phyloP scores from a whole-genome alignment of 1,140 invertebrate species.

The Pectinophora gossypiella region DNA sequence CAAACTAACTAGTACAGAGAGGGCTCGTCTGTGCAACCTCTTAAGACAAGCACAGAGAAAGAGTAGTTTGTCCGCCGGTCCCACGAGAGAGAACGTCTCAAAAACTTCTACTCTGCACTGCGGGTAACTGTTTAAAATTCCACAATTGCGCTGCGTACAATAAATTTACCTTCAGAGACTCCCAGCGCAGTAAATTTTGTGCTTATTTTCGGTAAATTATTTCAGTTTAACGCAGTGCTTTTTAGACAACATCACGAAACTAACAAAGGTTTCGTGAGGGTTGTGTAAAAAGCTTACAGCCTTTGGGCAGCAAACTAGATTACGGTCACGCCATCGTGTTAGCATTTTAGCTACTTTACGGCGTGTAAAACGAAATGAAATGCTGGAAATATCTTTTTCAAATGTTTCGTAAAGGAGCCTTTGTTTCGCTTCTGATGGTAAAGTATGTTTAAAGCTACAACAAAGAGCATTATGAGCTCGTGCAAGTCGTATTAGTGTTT shows the following conservation, averaged over 20 bases:
- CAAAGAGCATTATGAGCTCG: no score
- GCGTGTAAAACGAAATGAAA: background rate
- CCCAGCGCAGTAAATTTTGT: conserved; percentile 39
- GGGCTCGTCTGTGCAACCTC: no score
- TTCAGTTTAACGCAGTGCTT: conserved; percentile 21
- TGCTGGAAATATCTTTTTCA: no score
- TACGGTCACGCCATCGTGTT: background rate
- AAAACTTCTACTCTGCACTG: conserved; percentile 10
- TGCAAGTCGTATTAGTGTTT: no score
- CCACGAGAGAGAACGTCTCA: background rate
- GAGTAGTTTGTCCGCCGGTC: background rate
- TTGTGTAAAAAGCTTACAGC: background rate
- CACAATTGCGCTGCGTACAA: conserved; percentile 45
- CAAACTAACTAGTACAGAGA: no score
- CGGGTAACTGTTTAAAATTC: conserved; percentile 42
- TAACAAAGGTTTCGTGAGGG: background rate
- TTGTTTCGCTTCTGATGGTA: no score
- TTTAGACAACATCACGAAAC: conserved; percentile 4
- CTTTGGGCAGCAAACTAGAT: background rate
- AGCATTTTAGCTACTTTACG: background rate
- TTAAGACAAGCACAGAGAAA: background rate
- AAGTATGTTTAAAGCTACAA: no score
- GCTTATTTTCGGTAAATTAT: conserved; percentile 48
- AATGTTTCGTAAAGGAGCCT: no score
- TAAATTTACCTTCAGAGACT: conserved; percentile 43